Percentiles rank a stretch among this genome's conserved stretches.
phyloP scores from a whole-genome alignment of 1,140 invertebrate species.

The Meloidogyne floridensis region DNA sequence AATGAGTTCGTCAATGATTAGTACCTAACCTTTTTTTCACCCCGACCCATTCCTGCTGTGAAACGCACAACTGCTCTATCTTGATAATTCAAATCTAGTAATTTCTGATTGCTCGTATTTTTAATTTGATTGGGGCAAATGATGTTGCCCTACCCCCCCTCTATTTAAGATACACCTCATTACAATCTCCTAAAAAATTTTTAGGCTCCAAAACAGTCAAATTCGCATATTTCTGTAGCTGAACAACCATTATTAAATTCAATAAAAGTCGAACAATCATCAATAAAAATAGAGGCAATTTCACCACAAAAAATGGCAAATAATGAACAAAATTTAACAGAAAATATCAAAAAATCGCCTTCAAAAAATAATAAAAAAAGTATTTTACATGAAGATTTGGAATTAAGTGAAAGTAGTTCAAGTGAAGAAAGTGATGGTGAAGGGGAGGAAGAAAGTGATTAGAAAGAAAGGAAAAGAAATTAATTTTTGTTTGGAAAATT shows the following conservation, averaged over 20 bases:
- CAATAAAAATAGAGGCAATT: conserved; percentile 12
- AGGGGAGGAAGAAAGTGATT: background rate
- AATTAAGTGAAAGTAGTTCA: conserved; percentile 29
- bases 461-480: background rate
- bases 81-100: too few species aligned
- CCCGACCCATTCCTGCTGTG: too few species aligned
- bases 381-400: conserved; percentile 29
- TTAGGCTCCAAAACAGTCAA: background rate
- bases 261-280: background rate
- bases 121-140: too few species aligned
- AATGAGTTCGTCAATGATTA: too few species aligned
- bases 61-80: too few species aligned
- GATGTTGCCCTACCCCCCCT: too few species aligned
- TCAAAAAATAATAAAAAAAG: conserved; percentile 14
- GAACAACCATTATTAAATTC: background rate
- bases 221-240: background rate
- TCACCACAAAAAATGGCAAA: conserved; percentile 8
- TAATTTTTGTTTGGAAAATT: too few species aligned
- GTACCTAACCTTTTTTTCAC: too few species aligned
- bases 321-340: background rate
- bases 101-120: too few species aligned
- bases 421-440: background rate
- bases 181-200: background rate
- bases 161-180: background rate
- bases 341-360: background rate